Conservation (phyloP, 2,113 vertebrate species). For the Oryzias woworae region DNA sequence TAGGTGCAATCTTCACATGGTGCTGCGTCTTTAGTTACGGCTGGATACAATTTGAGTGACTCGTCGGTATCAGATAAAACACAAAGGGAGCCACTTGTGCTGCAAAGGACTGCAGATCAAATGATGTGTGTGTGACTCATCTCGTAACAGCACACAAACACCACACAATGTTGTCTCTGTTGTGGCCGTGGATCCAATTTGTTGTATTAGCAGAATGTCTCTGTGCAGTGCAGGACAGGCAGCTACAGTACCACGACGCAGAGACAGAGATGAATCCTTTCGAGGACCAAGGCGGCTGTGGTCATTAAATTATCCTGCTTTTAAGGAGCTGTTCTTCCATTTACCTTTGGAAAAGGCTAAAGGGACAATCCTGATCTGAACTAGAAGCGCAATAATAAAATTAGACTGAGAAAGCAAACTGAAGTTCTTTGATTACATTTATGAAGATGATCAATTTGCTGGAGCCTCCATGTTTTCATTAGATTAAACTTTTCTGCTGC, state of each 20-base stretch:
- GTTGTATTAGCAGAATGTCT: constrained; percentile 50
- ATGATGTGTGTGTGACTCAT: constrained; percentile 62
- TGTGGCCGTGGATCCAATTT: constrained; percentile 35
- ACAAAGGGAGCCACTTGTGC: constrained; percentile 64
- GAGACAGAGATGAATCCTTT: constrained; percentile 22
- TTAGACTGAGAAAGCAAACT: too few relatives aligned
- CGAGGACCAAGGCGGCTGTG: constrained; percentile 14
- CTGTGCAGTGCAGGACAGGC: constrained; percentile 6
- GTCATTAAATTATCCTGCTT: constrained; percentile 23
- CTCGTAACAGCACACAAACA: constrained; percentile 52
- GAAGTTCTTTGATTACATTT: too few relatives aligned
- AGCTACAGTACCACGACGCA: constrained; percentile 19
- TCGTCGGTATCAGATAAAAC: constrained; percentile 52
- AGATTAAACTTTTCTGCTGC: too few relatives aligned
- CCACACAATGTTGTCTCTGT: constrained; percentile 57
- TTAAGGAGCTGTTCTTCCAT: background rate
- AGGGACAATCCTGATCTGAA: background rate
- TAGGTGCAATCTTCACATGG: constrained; percentile 49
- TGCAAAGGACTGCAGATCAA: constrained; percentile 54
- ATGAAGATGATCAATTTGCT: too few relatives aligned
- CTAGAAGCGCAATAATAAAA: background rate
- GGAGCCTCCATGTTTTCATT: too few relatives aligned
- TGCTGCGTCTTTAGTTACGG: constrained; percentile 46
- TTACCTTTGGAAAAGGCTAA: constrained; percentile 9
- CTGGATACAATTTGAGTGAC: constrained; percentile 67